A percentile compares a stretch with the other conserved stretches of the same genome.
Evolutionary conservation across 2,113 vertebrate species (phyloP).

Genomic region (Columba livia): DNA sequence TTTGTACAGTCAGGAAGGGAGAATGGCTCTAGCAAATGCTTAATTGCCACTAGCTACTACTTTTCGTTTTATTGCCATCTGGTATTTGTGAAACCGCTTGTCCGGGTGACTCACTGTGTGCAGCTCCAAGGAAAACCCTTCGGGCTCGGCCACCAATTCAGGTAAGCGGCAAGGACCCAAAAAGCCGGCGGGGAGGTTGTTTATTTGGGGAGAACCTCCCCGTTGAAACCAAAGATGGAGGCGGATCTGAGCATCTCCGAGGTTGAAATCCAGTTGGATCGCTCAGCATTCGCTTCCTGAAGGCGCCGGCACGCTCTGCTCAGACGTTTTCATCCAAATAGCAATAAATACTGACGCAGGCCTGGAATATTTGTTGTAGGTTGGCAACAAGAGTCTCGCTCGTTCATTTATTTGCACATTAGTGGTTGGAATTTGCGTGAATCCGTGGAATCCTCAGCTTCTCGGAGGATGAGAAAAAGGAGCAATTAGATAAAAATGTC

Average conservation of each 20-base stretch:
- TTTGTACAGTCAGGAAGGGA: slow-evolving; percentile 10
- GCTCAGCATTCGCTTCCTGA: background rate
- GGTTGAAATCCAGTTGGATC: background rate
- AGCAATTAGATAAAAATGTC: background rate
- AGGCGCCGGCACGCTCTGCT: background rate
- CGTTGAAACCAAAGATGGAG: background rate
- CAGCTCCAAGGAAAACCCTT: slow-evolving; percentile 18
- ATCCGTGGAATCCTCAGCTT: background rate
- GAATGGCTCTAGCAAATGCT: background rate
- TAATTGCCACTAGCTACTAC: slow-evolving; percentile 33
- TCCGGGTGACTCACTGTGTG: background rate
- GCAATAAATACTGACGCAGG: background rate
- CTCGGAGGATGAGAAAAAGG: background rate
- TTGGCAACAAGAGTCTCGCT: background rate
- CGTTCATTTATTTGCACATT: background rate
- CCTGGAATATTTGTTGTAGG: background rate
- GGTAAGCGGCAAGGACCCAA: fast-evolving
- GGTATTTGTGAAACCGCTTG: slow-evolving; percentile 31
- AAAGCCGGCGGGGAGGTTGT: background rate
- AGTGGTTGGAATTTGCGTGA: background rate
- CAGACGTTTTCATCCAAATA: background rate
- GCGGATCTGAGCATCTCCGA: background rate
- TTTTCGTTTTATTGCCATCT: slow-evolving; percentile 57
- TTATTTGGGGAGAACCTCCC: background rate
- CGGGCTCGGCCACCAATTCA: background rate